A percentile compares a stretch with the other conserved stretches of the same genome.
These are phyloP conservation scores for Anguilla megastoma DNA, from an alignment of 2,797 vertebrate species.

Conservation along the genomic window DNA sequence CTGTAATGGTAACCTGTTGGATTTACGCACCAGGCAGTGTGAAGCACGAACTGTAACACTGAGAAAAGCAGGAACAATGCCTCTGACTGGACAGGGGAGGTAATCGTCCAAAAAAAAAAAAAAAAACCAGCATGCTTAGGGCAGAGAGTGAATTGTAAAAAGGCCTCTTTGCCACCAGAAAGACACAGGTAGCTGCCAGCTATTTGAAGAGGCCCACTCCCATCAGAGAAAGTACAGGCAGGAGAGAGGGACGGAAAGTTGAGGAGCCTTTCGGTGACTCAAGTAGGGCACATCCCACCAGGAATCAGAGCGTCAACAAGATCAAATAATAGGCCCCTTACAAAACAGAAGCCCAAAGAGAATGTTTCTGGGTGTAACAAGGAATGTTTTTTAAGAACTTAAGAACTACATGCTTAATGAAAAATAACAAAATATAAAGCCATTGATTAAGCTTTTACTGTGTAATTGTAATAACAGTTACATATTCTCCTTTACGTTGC, in stretches of 20 bases:
- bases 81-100: not conserved
- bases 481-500: not conserved
- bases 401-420: not conserved
- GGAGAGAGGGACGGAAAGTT: not conserved
- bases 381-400: not conserved
- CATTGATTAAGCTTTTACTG: not conserved
- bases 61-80: constrained; percentile 34
- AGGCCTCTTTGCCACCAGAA: not conserved
- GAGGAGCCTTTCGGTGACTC: not conserved
- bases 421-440: not conserved
- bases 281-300: not conserved
- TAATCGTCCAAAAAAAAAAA: constrained; percentile 8
- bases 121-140: not conserved
- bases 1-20: constrained; percentile 46
- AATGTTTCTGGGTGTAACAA: not conserved
- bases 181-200: not conserved
- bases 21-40: constrained; percentile 22
- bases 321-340: not conserved
- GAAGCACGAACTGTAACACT: constrained; percentile 17
- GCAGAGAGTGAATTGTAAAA: constrained; percentile 2
- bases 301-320: not conserved
- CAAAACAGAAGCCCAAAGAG: not conserved
- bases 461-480: not conserved
- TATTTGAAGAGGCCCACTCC: not conserved
- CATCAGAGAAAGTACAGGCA: not conserved